Percentiles rank a stretch among this genome's conserved stretches.
Conservation (phyloP, 2,888 invertebrate species). For the Deroplatys truncata region DNA sequence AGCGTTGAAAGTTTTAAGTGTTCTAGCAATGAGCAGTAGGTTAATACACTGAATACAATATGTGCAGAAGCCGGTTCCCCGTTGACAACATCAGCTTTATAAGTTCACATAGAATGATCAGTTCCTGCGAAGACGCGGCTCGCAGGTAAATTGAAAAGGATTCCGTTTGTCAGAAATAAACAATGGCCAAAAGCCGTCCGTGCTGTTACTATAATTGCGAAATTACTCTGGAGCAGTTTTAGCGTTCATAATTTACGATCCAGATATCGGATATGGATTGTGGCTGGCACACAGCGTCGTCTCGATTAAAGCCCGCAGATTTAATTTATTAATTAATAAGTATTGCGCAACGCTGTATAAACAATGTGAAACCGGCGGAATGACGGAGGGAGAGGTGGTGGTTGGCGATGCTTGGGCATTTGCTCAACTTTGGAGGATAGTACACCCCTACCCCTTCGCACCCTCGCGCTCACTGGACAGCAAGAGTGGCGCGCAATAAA, state of each 20-base stretch:
- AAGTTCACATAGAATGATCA: background rate
- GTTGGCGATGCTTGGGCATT: background rate
- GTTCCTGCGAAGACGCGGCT: background rate
- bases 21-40: too few species aligned
- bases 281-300: background rate
- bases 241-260: background rate
- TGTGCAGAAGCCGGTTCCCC: too few species aligned
- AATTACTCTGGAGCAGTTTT: background rate
- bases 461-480: background rate
- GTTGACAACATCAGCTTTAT: too few species aligned
- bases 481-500: slow-evolving; percentile 16
- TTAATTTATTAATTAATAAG: background rate
- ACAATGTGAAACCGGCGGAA: background rate
- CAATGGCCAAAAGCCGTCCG: background rate
- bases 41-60: too few species aligned
- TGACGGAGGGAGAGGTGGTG: background rate
- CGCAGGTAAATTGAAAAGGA: background rate
- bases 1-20: too few species aligned
- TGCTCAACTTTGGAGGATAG: background rate
- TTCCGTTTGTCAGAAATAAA: background rate
- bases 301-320: background rate
- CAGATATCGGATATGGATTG: background rate
- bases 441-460: background rate
- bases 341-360: background rate
- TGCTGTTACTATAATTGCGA: background rate